phyloP scores from a whole-genome alignment of 2,113 vertebrate species.

The Mastomys coucha region DNA sequence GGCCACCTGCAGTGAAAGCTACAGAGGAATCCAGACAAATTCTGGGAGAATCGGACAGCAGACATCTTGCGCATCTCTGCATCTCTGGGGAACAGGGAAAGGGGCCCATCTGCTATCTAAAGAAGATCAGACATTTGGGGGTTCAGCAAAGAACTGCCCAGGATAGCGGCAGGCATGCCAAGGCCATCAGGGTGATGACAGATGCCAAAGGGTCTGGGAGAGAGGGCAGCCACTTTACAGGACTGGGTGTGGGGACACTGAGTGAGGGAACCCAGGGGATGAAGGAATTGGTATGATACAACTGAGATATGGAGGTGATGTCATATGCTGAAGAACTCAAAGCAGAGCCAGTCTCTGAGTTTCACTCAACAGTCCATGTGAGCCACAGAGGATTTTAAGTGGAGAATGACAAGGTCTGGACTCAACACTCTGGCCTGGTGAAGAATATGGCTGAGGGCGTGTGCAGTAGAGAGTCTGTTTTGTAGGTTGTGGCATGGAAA shows the following conservation, averaged over 20 bases:
- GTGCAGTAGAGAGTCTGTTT: background rate
- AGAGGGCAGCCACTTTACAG: background rate
- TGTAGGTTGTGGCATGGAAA: fast-evolving
- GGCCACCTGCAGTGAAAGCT: background rate
- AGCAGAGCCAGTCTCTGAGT: background rate
- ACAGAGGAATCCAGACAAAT: background rate
- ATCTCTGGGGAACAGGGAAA: background rate
- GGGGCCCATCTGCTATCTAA: background rate
- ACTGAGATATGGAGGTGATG: fast-evolving
- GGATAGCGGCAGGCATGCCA: fast-evolving
- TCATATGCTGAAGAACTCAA: background rate
- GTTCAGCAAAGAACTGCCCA: too few species aligned
- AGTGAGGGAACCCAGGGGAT: fast-evolving
- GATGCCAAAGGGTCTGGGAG: background rate
- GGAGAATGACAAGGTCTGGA: background rate
- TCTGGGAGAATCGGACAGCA: background rate
- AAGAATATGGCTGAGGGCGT: fast-evolving
- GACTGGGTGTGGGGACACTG: background rate
- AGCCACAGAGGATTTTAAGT: background rate
- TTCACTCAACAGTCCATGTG: background rate
- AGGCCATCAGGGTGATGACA: background rate
- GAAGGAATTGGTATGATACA: fast-evolving
- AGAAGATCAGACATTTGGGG: background rate
- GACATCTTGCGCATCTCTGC: fast-evolving
- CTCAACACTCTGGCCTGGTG: fast-evolving